Evolutionary conservation across 2,113 vertebrate genomes (phyloP).

Genomic region (Paramormyrops kingsleyae): DNA sequence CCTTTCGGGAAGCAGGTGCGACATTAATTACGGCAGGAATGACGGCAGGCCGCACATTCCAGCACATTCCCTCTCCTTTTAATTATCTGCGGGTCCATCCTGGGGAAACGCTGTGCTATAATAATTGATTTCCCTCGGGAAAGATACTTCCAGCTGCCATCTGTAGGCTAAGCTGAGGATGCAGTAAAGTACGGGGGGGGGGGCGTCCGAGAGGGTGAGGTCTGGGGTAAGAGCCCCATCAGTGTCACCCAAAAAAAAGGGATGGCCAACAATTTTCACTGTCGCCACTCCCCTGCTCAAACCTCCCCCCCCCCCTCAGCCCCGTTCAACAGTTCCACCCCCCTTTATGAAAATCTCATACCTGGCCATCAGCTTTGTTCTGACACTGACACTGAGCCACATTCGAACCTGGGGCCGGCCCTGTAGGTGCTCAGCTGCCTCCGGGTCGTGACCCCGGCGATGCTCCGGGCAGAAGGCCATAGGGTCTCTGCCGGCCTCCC

Average conservation of each 20-base stretch:
- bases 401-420: neutral
- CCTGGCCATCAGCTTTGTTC: neutral
- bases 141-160: slow-evolving; percentile 44
- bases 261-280: neutral
- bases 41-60: slow-evolving; percentile 39
- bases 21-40: slow-evolving; percentile 48
- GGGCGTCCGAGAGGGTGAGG: neutral
- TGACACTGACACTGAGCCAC: neutral
- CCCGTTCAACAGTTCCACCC: neutral
- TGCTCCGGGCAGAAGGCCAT: neutral
- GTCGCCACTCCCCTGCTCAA: neutral
- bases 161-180: slow-evolving; percentile 28
- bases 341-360: neutral
- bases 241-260: neutral
- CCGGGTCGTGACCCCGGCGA: too few relatives aligned
- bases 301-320: neutral
- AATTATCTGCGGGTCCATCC: slow-evolving; percentile 56
- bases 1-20: slow-evolving; percentile 47
- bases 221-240: neutral
- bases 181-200: neutral
- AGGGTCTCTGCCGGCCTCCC: too few relatives aligned
- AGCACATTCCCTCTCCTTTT: slow-evolving; percentile 53
- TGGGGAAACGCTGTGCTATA: slow-evolving; percentile 44
- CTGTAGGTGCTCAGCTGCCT: neutral
- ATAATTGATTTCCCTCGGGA: slow-evolving; percentile 58